Base-by-base conservation (phyloP, 2,888 invertebrate genomes). In the Chirona hameri region DNA sequence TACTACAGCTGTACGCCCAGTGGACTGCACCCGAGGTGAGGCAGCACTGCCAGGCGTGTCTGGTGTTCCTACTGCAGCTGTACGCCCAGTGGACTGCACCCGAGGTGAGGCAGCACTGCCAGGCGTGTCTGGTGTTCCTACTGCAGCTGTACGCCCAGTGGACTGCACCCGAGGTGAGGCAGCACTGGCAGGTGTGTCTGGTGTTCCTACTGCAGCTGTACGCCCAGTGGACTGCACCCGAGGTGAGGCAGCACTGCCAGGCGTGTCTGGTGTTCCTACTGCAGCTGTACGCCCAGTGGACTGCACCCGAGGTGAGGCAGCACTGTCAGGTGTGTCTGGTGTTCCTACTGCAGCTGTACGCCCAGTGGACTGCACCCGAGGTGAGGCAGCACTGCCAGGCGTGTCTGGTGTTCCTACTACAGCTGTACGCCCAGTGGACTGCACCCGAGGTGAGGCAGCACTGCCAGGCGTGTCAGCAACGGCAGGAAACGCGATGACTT, bases 131-230 rank as follows among this genome's bases (percentile, higher is more conserved):
- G 82, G 96, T 96, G 87, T 93, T 98, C 87, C 90, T 98, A 29
- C 92, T 97, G 88, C 98, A 98, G 88, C 92, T 98, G 57, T 96
- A 95, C 85, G 92, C 94, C 0, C 95, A 96, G 83, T 92, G 93
- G 91, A 88, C 92, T 84, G 89, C 90, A 82, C 89, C 91, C 21
- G 89, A 90, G 86, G 91, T 92, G 86, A 88, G 87, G n/a, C n/a
- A n/a, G n/a, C n/a, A n/a, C n/a, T n/a, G n/a, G 86, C 18, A 9
- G 57, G 57, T 98, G 83, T 98, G 98, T 89, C 89, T 98, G 82
- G 96, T 96, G 87, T 93, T 98, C 87, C 90, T 98, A 29, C 92
- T 97, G 88, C 98, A 98, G 88, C 92, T 98, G 57, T 96, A 95
- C 85, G 92, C 94, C 0, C 95, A 96, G 83, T 92, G 93, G 91